Conservation (phyloP, 1,140 invertebrate genomes). For the Danaus plexippus region DNA sequence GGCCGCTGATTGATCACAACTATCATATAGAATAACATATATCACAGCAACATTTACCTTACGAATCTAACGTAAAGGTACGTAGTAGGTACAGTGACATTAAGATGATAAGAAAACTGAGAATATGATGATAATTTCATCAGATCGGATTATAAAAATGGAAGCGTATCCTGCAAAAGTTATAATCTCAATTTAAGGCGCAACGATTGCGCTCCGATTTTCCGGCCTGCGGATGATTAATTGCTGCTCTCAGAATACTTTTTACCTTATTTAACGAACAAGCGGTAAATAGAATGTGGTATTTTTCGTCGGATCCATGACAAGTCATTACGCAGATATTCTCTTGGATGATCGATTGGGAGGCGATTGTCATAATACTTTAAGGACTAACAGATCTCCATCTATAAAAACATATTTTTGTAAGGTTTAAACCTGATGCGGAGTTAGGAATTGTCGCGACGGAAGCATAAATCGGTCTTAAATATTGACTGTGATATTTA, state of each 20-base stretch:
- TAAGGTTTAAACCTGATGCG: no score
- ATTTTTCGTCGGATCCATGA: conserved; percentile 45
- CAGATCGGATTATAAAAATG: conserved; percentile 2
- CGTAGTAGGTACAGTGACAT: no score
- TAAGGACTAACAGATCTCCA: no score
- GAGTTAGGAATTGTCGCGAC: no score
- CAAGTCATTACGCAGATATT: conserved; percentile 47
- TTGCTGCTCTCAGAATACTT: conserved; percentile 34
- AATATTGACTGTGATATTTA: no score
- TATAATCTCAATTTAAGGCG: conserved; percentile 32
- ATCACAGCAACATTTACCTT: neutral
- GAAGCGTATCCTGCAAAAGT: conserved; percentile 1
- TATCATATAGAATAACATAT: conserved; percentile 9
- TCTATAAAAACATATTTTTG: no score
- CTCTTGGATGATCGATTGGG: conserved; percentile 47
- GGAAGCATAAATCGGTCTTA: no score
- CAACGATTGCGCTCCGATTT: conserved; percentile 43
- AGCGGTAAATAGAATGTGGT: conserved; percentile 43
- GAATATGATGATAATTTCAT: no score
- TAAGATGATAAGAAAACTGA: no score
- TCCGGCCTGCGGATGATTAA: conserved; percentile 36
- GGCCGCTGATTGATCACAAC: conserved; percentile 9
- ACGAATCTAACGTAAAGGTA: no score
- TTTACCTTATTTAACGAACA: conserved; percentile 45
- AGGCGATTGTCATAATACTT: conserved; percentile 9